phyloP scores from a whole-genome alignment of 2,797 vertebrate genomes.

The Ceryle rudis region DNA sequence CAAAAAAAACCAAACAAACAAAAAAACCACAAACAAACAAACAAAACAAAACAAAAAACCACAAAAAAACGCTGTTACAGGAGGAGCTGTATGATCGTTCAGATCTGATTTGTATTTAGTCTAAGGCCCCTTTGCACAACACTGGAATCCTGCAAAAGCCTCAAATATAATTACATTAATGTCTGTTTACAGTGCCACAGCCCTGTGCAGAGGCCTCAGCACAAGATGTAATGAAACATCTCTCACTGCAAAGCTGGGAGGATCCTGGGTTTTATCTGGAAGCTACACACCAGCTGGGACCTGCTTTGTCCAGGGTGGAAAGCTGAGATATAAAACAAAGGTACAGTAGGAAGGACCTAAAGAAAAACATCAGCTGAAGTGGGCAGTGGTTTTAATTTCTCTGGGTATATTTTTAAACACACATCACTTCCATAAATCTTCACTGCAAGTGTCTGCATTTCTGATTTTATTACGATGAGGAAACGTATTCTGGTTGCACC shows the following conservation, averaged over 20 bases:
- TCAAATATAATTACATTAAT: background rate
- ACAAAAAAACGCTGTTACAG: background rate
- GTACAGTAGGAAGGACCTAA: background rate
- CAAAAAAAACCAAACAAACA: background rate
- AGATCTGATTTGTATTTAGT: background rate
- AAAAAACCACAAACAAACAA: too few species aligned
- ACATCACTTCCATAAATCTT: background rate
- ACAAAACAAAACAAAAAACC: background rate
- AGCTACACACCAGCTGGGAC: background rate
- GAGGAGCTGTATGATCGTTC: background rate
- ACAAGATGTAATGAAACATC: background rate
- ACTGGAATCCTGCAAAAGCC: background rate
- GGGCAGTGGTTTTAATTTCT: background rate
- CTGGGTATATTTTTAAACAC: background rate
- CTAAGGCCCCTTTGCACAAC: background rate
- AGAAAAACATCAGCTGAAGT: background rate
- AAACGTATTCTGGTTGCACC: background rate
- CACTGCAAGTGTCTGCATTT: background rate
- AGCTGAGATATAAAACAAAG: background rate
- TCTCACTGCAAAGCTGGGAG: background rate
- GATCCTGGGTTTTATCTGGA: background rate
- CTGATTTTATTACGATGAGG: background rate
- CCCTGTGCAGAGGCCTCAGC: background rate
- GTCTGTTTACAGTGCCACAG: background rate
- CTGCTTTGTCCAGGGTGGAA: background rate